A percentile compares a stretch with the other conserved stretches of the same genome.
These are phyloP conservation scores for Atta texana DNA, from an alignment of 1,140 invertebrate species.

Conservation along the genomic window DNA sequence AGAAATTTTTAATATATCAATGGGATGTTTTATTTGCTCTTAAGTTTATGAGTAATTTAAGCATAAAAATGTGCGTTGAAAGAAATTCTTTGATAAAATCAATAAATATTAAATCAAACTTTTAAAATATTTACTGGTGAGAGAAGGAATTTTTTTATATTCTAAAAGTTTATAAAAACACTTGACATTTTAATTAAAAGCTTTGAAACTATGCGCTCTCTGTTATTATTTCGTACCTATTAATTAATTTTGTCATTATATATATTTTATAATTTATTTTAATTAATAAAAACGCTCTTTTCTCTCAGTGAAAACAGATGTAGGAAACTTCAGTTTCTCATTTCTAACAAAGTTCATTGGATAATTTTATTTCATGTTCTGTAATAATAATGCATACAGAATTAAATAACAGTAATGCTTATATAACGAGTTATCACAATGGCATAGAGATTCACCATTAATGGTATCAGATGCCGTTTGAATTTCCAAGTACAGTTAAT, in stretches of 20 bases:
- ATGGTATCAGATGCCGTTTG: constrained; percentile 53
- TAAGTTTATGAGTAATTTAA: not conserved
- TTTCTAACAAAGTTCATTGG: not conserved
- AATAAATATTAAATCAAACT: not conserved
- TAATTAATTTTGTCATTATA: not conserved
- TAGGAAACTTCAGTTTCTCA: not conserved
- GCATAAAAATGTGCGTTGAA: not conserved
- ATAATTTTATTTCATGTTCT: not conserved
- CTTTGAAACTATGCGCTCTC: not conserved
- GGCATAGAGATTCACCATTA: constrained; percentile 23
- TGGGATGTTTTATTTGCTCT: not conserved
- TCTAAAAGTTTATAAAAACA: not conserved
- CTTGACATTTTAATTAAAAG: not conserved
- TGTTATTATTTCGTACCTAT: not conserved
- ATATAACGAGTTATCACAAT: constrained; percentile 31
- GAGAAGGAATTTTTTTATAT: not conserved
- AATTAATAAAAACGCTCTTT: constrained; percentile 5
- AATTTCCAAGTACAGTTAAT: constrained; percentile 74
- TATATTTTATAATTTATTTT: constrained; percentile 1
- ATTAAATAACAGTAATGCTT: constrained; percentile 15
- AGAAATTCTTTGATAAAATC: not conserved
- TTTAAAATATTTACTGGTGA: not conserved
- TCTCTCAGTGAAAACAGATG: not conserved
- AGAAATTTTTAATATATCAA: not conserved
- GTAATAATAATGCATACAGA: not conserved